Evolutionary conservation across 2,888 invertebrate genomes (phyloP).

Genomic region (Trichopria drosophilae): DNA sequence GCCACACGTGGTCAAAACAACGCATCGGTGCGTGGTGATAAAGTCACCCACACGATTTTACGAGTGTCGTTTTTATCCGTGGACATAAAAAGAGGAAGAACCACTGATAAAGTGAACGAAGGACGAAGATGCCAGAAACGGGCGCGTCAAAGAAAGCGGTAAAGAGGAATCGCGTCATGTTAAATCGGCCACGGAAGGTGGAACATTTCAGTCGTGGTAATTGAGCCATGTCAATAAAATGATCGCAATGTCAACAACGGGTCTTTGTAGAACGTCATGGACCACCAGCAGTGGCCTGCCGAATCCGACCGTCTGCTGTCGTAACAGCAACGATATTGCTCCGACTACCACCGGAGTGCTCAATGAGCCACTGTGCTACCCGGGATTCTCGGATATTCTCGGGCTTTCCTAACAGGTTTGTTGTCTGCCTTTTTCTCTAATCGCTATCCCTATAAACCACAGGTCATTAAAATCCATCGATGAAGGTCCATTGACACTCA

Average conservation of each 20-base stretch:
- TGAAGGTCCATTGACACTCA: too few species aligned
- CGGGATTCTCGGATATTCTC: too few species aligned
- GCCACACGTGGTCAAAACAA: constrained; percentile 27
- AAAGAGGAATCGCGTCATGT: constrained; percentile 1
- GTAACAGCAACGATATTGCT: not conserved
- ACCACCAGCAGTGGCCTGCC: constrained; percentile 40
- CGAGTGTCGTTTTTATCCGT: constrained; percentile 32
- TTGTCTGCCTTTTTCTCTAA: too few species aligned
- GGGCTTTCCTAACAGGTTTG: too few species aligned
- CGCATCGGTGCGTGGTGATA: constrained; percentile 10
- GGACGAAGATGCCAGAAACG: constrained; percentile 7
- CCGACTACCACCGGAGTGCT: too few species aligned
- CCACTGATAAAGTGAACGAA: constrained; percentile 12
- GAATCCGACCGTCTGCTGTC: not conserved
- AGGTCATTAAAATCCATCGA: too few species aligned
- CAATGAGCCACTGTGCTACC: too few species aligned
- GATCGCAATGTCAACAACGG: constrained; percentile 39
- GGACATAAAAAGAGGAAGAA: constrained; percentile 31
- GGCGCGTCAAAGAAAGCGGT: not conserved
- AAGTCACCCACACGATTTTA: constrained; percentile 35
- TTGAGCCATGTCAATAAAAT: constrained; percentile 45
- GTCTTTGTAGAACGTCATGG: constrained; percentile 39
- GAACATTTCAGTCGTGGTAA: constrained; percentile 39
- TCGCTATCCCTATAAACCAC: too few species aligned
- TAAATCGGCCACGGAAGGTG: constrained; percentile 24